phyloP scores from a whole-genome alignment of 2,113 vertebrate species.

The Poeciliopsis prolifica region DNA sequence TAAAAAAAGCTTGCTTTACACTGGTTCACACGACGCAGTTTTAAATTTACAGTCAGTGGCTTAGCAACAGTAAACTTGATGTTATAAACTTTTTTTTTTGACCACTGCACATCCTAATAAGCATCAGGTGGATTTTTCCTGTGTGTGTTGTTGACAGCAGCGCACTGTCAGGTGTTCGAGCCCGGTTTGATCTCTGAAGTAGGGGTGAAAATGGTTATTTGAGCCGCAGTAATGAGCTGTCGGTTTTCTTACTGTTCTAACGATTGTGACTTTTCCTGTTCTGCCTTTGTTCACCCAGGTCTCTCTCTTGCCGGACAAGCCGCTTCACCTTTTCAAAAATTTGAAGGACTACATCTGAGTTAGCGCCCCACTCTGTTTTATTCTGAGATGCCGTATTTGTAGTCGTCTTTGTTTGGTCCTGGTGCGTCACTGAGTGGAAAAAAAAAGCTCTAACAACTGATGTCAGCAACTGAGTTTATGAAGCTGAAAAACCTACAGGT shows the following conservation, averaged over 20 bases:
- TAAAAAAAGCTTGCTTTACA: neutral
- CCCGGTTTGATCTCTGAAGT: conserved; percentile 44
- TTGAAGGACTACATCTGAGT: conserved; percentile 22
- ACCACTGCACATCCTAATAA: neutral
- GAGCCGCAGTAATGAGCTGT: conserved; percentile 43
- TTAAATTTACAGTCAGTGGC: conserved; percentile 39
- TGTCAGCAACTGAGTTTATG: conserved; percentile 21
- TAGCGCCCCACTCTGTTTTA: conserved; percentile 21
- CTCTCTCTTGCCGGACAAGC: neutral
- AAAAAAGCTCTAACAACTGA: neutral
- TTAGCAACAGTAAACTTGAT: conserved; percentile 54
- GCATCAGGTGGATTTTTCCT: conserved; percentile 5
- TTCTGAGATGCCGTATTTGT: conserved; percentile 22
- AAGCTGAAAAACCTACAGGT: neutral
- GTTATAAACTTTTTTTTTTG: neutral
- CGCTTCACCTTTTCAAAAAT: conserved; percentile 19
- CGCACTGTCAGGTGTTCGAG: conserved; percentile 8
- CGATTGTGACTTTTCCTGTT: neutral
- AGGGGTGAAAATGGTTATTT: conserved; percentile 28
- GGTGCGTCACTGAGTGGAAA: neutral
- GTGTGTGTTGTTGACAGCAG: conserved; percentile 11
- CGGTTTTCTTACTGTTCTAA: conserved; percentile 19
- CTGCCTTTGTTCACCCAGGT: neutral
- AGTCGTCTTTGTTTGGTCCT: conserved; percentile 20
- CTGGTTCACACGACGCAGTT: neutral